phyloP scores from a whole-genome alignment of 2,113 vertebrate genomes.

The Sinocyclocheilus maitianheensis region DNA sequence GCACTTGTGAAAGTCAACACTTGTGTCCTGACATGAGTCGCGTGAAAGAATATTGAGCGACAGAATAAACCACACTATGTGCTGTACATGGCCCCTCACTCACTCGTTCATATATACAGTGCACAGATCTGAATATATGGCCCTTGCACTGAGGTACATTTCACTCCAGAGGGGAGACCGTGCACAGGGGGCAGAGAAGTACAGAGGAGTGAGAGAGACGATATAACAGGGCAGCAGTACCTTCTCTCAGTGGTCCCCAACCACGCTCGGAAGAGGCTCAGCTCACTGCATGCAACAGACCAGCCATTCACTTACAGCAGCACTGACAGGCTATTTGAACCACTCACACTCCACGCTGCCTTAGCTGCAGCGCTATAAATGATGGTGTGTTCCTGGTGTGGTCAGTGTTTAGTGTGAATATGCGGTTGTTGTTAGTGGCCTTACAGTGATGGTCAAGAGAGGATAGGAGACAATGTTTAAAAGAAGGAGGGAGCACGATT shows the following conservation, averaged over 20 bases:
- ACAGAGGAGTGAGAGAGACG: constrained; percentile 9
- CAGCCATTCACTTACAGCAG: constrained; percentile 36
- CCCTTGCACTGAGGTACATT: constrained; percentile 20
- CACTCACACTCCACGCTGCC: constrained; percentile 27
- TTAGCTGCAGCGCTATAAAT: background rate
- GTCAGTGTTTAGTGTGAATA: background rate
- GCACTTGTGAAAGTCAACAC: background rate
- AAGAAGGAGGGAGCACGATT: background rate
- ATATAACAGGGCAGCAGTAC: constrained; percentile 62
- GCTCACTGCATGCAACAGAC: constrained; percentile 73
- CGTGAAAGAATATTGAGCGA: background rate
- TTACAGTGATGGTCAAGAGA: background rate
- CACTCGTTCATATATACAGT: constrained; percentile 28
- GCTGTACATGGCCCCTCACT: constrained; percentile 12
- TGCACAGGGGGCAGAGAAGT: background rate
- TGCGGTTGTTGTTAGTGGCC: background rate
- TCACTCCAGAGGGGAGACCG: constrained; percentile 11
- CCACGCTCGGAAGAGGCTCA: constrained; percentile 72
- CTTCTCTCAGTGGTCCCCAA: constrained; percentile 72
- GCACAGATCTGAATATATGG: constrained; percentile 32
- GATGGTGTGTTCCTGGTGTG: background rate
- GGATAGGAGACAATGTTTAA: background rate
- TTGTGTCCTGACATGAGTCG: background rate
- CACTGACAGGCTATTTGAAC: constrained; percentile 53
- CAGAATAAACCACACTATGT: constrained; percentile 26